A percentile compares a stretch with the other conserved stretches of the same genome.
These are phyloP conservation scores for Chaetura pelagica DNA, from an alignment of 2,113 vertebrate species.

Conservation along the genomic window DNA sequence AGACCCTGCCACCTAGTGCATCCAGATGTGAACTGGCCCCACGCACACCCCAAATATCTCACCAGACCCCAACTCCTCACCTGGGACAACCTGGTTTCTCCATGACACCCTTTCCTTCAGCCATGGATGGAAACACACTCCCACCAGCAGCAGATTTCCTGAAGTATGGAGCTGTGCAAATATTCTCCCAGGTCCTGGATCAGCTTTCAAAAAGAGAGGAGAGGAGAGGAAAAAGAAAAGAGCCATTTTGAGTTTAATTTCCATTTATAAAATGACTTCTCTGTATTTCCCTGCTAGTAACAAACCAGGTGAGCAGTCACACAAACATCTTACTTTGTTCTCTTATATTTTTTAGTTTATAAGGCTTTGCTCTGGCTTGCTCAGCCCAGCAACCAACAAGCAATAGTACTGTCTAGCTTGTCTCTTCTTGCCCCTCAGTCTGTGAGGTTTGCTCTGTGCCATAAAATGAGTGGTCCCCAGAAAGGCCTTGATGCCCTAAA, in stretches of 20 bases:
- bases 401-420: neutral
- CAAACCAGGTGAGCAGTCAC: neutral
- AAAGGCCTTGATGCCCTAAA: neutral
- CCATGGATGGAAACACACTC: neutral
- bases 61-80: neutral
- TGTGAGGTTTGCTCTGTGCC: neutral
- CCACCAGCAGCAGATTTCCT: neutral
- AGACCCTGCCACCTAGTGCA: constrained; percentile 68
- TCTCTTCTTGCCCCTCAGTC: neutral
- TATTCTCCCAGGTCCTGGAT: neutral
- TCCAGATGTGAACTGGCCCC: constrained; percentile 27
- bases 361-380: neutral
- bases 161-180: neutral
- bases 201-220: neutral
- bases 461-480: neutral
- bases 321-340: neutral
- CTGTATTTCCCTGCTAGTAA: neutral
- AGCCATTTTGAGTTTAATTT: neutral
- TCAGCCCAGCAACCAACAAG: neutral
- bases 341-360: neutral
- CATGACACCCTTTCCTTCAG: neutral
- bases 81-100: neutral
- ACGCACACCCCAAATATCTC: neutral
- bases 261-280: neutral
- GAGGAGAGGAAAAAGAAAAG: neutral